Evolutionary conservation across 2,113 vertebrate species (phyloP).

Genomic region (Limanda limanda): DNA sequence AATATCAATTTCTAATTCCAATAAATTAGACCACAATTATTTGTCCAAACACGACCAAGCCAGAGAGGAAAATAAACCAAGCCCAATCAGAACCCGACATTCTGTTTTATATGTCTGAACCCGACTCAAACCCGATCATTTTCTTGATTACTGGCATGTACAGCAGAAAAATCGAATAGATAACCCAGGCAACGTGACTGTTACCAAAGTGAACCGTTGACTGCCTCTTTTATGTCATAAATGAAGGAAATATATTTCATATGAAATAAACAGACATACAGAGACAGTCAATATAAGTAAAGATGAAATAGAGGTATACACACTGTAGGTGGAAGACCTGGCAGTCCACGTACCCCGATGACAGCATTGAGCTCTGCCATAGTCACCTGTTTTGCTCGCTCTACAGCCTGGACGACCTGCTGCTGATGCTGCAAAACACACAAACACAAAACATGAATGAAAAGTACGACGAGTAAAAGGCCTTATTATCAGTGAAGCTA

Average conservation of each 20-base stretch:
- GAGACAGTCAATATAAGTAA: slow-evolving; percentile 16
- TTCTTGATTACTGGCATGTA: too few relatives aligned
- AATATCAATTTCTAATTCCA: neutral
- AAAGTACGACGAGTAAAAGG: neutral
- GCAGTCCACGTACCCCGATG: slow-evolving; percentile 98
- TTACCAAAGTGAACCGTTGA: too few relatives aligned
- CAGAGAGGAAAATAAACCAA: too few relatives aligned
- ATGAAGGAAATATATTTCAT: neutral
- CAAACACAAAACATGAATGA: slow-evolving; percentile 19
- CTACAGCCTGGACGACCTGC: slow-evolving; percentile 97
- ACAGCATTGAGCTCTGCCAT: slow-evolving; percentile 98
- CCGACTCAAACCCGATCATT: too few relatives aligned
- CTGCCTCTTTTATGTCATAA: too few relatives aligned
- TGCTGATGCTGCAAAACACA: slow-evolving; percentile 89
- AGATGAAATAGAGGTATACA: slow-evolving; percentile 86
- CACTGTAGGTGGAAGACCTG: slow-evolving; percentile 94
- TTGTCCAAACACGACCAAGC: too few relatives aligned
- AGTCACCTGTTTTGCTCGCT: slow-evolving; percentile 98
- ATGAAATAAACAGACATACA: neutral
- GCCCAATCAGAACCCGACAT: too few relatives aligned
- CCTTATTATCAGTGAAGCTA: slow-evolving; percentile 14
- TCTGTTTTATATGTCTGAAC: too few relatives aligned
- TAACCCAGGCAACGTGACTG: too few relatives aligned
- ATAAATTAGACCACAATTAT: neutral
- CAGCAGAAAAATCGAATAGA: too few relatives aligned